Evolutionary conservation across 2,113 vertebrate species (phyloP), one percentile per base, ranked within the genome.

Genomic region (Oryzias celebensis): DNA sequence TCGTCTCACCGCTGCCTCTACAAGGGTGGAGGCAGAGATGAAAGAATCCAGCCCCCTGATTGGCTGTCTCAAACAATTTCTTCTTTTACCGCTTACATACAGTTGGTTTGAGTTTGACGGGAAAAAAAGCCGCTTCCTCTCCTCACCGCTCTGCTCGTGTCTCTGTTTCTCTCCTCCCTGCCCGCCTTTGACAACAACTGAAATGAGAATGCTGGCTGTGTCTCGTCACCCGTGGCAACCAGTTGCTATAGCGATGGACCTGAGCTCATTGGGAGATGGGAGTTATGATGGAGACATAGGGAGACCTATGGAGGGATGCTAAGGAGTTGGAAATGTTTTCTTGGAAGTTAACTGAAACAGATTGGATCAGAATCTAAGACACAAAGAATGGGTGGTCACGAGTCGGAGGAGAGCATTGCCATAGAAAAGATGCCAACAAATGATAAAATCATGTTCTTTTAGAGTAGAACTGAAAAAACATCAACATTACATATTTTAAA

Each of bases 171-270:
- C 62, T 76, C 68, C 48, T 58, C 67, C 45, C 68, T 24, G 53
- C 69, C 73, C 69, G 52, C 63, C 68, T 71, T 59, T 58, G 45
- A 76, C 53, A 74, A 64, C 69, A 67, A 73, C 65, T 67, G 74
- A 0, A 49, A 68, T 66, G 73, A 82, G 71, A 65, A 74, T 69
- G 76, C 64, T 66, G 78, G 82, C 83, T 85, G 81, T 81, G 80
- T 83, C 81, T 79, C 75, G 72, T 86, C 47, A 44, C 75, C 63
- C 69, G 10, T 81, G 72, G 78, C 75, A 83, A 85, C 84, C 69
- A 53, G 84, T 83, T 86, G 81, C 84, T 79, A 77, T 81, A 79
- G 84, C 70, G 56, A 83, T 72, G 75, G 84, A 75, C 75, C 48
- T 6, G 69, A 81, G 80, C 84, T 83, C 60, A 78, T 64, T 77